Evolutionary conservation across 2,888 invertebrate genomes (phyloP).

Genomic region (Agrilus mali): DNA sequence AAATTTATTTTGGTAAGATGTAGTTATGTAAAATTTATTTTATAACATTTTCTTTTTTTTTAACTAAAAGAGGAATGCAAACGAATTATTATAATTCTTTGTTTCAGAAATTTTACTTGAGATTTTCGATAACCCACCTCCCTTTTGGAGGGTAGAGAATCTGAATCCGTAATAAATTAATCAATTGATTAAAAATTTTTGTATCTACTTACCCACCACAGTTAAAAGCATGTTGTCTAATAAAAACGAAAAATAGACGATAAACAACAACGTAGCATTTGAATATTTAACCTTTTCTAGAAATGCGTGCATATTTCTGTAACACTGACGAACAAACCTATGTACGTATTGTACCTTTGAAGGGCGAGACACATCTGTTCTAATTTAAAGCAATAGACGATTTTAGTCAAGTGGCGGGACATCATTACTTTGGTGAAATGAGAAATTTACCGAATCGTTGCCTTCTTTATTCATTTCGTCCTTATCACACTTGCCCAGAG

Average conservation of each 20-base stretch:
- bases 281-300: constrained; percentile 17
- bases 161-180: too few relatives aligned
- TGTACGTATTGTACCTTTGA: neutral
- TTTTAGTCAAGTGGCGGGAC: too few relatives aligned
- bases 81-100: too few relatives aligned
- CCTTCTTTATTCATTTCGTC: constrained; percentile 10
- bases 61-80: too few relatives aligned
- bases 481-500: constrained; percentile 9
- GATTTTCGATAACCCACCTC: too few relatives aligned
- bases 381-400: constrained; percentile 9
- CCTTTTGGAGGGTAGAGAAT: too few relatives aligned
- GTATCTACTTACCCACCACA: constrained; percentile 61
- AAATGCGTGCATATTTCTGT: constrained; percentile 8
- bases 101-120: too few relatives aligned
- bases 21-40: too few relatives aligned
- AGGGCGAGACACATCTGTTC: constrained; percentile 13
- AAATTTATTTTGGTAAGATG: too few relatives aligned
- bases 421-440: constrained; percentile 12
- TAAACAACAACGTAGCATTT: constrained; percentile 35
- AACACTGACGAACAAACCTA: constrained; percentile 8
- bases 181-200: too few relatives aligned
- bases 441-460: constrained; percentile 23
- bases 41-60: too few relatives aligned
- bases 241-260: constrained; percentile 64
- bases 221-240: constrained; percentile 80